Conservation (phyloP, 2,797 vertebrate genomes). For the Natrix natrix region DNA sequence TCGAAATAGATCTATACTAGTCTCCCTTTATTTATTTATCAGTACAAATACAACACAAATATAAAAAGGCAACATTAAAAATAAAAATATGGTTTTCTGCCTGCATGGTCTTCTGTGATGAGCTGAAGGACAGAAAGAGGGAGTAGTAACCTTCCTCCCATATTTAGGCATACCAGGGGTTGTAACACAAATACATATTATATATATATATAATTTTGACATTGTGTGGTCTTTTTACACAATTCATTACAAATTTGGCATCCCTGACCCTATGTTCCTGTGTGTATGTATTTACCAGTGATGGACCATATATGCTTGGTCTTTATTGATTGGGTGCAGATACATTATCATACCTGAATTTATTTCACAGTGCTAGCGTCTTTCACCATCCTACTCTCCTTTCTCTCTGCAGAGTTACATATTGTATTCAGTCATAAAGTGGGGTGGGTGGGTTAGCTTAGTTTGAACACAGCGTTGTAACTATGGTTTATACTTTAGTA, state of each 20-base stretch:
- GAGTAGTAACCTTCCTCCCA: too few relatives aligned
- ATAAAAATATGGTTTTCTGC: too few relatives aligned
- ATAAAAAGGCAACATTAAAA: too few relatives aligned
- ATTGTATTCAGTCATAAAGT: not conserved
- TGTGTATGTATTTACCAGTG: not conserved
- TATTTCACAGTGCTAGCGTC: not conserved
- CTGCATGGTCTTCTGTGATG: too few relatives aligned
- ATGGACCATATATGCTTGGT: not conserved
- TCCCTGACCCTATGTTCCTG: not conserved
- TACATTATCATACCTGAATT: not conserved
- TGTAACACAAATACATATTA: not conserved
- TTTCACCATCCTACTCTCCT: not conserved
- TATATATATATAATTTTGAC: not conserved
- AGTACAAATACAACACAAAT: too few relatives aligned
- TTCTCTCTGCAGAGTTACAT: not conserved
- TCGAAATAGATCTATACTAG: too few relatives aligned
- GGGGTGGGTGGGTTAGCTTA: not conserved
- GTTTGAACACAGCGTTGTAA: not conserved
- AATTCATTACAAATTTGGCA: not conserved
- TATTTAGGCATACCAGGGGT: too few relatives aligned
- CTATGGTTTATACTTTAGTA: not conserved
- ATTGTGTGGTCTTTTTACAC: not conserved
- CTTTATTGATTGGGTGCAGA: not conserved
- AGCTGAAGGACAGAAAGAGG: too few relatives aligned
- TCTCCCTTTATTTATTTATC: too few relatives aligned